Conservation (phyloP, 2,797 vertebrate species). For the Psittacula derbiana region DNA sequence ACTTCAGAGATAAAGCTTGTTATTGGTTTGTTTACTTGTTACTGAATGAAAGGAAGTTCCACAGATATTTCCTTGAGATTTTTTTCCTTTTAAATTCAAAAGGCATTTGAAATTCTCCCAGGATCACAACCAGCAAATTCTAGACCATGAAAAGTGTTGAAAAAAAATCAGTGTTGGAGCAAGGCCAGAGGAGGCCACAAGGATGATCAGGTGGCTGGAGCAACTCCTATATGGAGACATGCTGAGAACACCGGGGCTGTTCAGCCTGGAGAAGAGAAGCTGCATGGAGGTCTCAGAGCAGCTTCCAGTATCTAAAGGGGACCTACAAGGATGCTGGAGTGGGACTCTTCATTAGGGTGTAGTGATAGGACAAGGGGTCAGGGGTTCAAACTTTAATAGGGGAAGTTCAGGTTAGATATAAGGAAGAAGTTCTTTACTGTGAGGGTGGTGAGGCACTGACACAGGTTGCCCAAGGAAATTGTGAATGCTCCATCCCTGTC, state of each 20-base stretch:
- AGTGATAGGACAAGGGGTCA: not conserved
- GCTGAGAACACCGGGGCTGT: not conserved
- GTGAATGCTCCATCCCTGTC: not conserved
- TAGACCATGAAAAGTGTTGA: rapidly evolving
- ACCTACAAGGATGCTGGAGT: not conserved
- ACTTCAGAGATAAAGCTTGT: not conserved
- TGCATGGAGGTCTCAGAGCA: not conserved
- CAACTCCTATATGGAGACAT: not conserved
- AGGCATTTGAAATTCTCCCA: not conserved
- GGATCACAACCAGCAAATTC: not conserved
- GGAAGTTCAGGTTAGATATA: not conserved
- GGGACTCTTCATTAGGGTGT: not conserved
- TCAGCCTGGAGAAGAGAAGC: not conserved
- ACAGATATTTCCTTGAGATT: rapidly evolving
- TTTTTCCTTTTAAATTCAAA: not conserved
- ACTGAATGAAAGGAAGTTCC: not conserved
- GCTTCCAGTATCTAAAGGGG: not conserved
- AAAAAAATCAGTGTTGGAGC: not conserved
- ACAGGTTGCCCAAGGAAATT: not conserved
- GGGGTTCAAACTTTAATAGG: not conserved
- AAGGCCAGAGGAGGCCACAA: not conserved
- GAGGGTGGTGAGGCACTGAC: not conserved
- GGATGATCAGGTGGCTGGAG: not conserved
- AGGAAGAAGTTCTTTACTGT: not conserved
- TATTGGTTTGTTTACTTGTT: not conserved